Evolutionary conservation across 2,888 invertebrate species (phyloP).

Genomic region (Cheilosia scutellata): DNA sequence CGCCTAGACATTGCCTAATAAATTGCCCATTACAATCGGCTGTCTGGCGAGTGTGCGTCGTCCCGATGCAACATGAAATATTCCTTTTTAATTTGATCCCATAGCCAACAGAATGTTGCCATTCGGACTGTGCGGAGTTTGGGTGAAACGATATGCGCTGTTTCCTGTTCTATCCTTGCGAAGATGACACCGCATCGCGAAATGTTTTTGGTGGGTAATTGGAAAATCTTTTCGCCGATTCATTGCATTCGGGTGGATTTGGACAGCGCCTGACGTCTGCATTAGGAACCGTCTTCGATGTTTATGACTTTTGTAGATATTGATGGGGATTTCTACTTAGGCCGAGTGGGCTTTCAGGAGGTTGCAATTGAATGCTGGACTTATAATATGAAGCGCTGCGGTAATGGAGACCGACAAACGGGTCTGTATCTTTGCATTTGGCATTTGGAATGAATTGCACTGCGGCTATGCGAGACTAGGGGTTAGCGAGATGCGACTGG

Average conservation of each 20-base stretch:
- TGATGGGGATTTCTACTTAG: slow-evolving; percentile 38
- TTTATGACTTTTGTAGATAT: slow-evolving; percentile 58
- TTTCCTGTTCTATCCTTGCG: slow-evolving; percentile 57
- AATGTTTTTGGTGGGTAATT: slow-evolving; percentile 51
- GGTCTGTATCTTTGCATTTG: slow-evolving; percentile 14
- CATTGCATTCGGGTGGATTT: slow-evolving; percentile 37
- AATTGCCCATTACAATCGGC: slow-evolving; percentile 73
- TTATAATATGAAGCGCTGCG: not conserved
- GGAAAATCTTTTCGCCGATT: slow-evolving; percentile 55
- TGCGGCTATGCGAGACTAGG: not conserved
- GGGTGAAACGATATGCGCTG: slow-evolving; percentile 48
- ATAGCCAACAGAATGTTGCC: slow-evolving; percentile 8
- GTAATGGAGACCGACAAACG: slow-evolving; percentile 34
- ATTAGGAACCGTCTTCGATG: slow-evolving; percentile 52
- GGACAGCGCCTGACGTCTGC: slow-evolving; percentile 57
- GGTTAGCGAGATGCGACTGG: too few relatives aligned
- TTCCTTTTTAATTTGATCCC: slow-evolving; percentile 74
- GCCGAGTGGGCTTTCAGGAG: not conserved
- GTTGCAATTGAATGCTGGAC: not conserved
- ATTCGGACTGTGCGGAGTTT: not conserved
- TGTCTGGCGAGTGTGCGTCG: slow-evolving; percentile 50
- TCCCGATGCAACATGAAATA: slow-evolving; percentile 69
- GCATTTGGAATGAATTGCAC: slow-evolving; percentile 47
- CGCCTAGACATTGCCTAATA: slow-evolving; percentile 64
- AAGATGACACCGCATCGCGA: slow-evolving; percentile 18